Conservation (phyloP, 2,113 vertebrate species). For the Varanus komodoensis region DNA sequence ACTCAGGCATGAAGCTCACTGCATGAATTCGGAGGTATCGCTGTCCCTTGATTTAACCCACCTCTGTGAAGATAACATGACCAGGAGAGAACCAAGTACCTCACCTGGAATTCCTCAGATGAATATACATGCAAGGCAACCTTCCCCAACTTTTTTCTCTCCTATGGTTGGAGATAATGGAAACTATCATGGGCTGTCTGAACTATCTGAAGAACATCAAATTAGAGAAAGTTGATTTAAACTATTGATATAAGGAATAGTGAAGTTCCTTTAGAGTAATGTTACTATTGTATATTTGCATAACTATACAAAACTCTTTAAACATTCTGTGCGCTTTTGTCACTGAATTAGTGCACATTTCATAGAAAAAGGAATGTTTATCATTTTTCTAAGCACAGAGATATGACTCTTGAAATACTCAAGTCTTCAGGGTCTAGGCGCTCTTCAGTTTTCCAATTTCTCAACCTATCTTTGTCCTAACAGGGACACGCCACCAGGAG, state of each 20-base stretch:
- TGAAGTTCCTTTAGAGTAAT: background rate
- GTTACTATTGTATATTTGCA: background rate
- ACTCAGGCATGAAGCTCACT: background rate
- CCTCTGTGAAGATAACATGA: background rate
- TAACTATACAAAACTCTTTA: no score
- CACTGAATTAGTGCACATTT: background rate
- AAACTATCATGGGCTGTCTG: no score
- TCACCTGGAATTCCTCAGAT: background rate
- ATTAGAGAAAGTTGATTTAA: no score
- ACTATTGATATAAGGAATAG: no score
- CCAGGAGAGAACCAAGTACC: background rate
- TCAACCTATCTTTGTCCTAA: background rate
- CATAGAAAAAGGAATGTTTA: background rate
- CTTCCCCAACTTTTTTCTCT: background rate
- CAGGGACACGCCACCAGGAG: background rate
- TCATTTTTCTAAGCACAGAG: background rate
- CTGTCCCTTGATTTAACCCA: background rate
- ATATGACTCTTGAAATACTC: background rate
- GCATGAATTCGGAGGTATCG: background rate
- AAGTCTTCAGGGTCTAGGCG: background rate
- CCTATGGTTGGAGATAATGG: no score
- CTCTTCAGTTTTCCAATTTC: background rate
- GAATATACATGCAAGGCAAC: background rate
- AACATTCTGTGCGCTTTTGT: background rate
- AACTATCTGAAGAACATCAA: no score